phyloP scores from a whole-genome alignment of 1,140 invertebrate genomes.

The Harlomillsia oculata region DNA sequence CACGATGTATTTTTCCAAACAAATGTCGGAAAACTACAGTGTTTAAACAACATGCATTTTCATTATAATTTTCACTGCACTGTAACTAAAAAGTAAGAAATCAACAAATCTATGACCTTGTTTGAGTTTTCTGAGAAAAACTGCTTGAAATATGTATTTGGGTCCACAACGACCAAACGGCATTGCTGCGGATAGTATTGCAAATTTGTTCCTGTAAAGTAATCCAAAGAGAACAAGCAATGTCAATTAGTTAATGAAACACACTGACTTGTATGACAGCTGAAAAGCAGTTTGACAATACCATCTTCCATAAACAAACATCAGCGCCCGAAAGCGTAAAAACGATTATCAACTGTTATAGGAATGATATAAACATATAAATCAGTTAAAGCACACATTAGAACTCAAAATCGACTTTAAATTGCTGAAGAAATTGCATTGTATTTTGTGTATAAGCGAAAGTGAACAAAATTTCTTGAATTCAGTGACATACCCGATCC shows the following conservation, averaged over 20 bases:
- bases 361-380: background rate
- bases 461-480: background rate
- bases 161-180: conserved; percentile 38
- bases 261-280: too few relatives aligned
- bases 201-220: conserved; percentile 37
- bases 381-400: too few relatives aligned
- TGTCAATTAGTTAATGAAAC: too few relatives aligned
- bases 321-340: background rate
- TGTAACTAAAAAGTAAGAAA: too few relatives aligned
- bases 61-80: conserved; percentile 1
- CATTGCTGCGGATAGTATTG: conserved; percentile 38
- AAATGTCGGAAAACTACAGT: conserved; percentile 35
- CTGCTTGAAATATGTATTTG: conserved; percentile 36
- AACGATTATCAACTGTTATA: background rate
- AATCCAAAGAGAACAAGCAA: too few relatives aligned
- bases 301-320: background rate
- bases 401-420: too few relatives aligned
- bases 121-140: conserved; percentile 34
- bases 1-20: conserved; percentile 36
- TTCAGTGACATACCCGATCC: conserved; percentile 32
- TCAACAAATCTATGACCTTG: conserved; percentile 18
- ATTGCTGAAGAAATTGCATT: too few relatives aligned
- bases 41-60: conserved; percentile 7
- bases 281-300: too few relatives aligned
- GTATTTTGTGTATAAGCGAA: too few relatives aligned